These are phyloP conservation scores for Rhagoletis zephyria DNA, from an alignment of 1,140 invertebrate genomes.

Conservation along the genomic window DNA sequence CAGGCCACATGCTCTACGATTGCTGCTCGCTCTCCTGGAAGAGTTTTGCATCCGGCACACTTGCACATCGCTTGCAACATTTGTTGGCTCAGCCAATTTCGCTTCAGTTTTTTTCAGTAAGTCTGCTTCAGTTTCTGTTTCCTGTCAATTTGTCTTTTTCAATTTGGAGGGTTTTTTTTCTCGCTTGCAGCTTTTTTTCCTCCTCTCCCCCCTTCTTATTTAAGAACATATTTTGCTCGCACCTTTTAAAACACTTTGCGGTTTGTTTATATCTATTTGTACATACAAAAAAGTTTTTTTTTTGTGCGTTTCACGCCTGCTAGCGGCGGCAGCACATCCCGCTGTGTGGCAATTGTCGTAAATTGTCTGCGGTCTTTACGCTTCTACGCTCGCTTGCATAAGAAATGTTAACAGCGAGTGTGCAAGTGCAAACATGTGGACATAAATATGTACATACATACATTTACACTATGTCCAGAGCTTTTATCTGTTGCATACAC, in stretches of 20 bases:
- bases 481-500: background rate
- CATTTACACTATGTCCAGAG: background rate
- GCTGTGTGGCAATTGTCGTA: slow-evolving; percentile 32
- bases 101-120: background rate
- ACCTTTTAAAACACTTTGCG: slow-evolving; percentile 48
- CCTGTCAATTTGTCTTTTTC: slow-evolving; percentile 43
- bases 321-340: background rate
- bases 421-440: slow-evolving; percentile 31
- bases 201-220: background rate
- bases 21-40: background rate
- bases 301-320: background rate
- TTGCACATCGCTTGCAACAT: slow-evolving; percentile 7
- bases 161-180: slow-evolving; percentile 1
- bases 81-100: slow-evolving; percentile 23
- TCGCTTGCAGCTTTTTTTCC: background rate
- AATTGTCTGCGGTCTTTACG: slow-evolving; percentile 31
- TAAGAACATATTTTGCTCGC: slow-evolving; percentile 18
- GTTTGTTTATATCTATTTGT: background rate
- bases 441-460: background rate
- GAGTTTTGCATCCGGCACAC: background rate
- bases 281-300: background rate
- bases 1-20: background rate
- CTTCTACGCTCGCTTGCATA: background rate
- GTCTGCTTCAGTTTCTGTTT: slow-evolving; percentile 33
- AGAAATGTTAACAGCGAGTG: slow-evolving; percentile 25